These are phyloP conservation scores for Coluber constrictor DNA, from an alignment of 2,797 vertebrate species.

Conservation along the genomic window DNA sequence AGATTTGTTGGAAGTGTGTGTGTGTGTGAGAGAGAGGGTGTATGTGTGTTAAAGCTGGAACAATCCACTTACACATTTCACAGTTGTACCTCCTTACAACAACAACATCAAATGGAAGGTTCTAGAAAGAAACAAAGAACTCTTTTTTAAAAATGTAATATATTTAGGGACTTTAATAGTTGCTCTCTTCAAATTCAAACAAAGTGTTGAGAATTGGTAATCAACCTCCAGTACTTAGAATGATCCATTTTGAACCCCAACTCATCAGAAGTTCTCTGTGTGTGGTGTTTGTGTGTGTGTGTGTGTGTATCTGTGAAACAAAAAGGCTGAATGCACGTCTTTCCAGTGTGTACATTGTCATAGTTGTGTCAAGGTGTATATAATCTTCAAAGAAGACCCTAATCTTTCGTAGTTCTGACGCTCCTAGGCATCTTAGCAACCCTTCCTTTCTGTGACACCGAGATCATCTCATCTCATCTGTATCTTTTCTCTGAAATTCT, in stretches of 20 bases:
- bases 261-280: not conserved
- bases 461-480: not conserved
- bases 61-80: not conserved
- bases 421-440: not conserved
- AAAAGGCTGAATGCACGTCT: not conserved
- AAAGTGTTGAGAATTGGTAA: not conserved
- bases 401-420: fast-evolving
- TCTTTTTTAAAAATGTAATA: not conserved
- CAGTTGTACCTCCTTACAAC: too few relatives aligned
- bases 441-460: not conserved
- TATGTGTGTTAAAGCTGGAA: not conserved
- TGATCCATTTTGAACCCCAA: not conserved
- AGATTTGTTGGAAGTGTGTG: not conserved
- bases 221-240: not conserved
- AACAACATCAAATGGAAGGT: not conserved
- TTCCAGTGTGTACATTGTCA: not conserved
- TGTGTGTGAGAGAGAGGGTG: too few relatives aligned
- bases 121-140: not conserved
- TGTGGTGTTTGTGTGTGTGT: too few relatives aligned
- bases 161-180: not conserved
- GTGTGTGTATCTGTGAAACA: not conserved
- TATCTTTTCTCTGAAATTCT: not conserved
- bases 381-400: too few relatives aligned
- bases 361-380: not conserved
- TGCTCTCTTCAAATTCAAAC: conserved; percentile 5